These are phyloP conservation scores for Hirtodrosophila histrioides DNA, from an alignment of 2,888 invertebrate species.

Conservation along the genomic window DNA sequence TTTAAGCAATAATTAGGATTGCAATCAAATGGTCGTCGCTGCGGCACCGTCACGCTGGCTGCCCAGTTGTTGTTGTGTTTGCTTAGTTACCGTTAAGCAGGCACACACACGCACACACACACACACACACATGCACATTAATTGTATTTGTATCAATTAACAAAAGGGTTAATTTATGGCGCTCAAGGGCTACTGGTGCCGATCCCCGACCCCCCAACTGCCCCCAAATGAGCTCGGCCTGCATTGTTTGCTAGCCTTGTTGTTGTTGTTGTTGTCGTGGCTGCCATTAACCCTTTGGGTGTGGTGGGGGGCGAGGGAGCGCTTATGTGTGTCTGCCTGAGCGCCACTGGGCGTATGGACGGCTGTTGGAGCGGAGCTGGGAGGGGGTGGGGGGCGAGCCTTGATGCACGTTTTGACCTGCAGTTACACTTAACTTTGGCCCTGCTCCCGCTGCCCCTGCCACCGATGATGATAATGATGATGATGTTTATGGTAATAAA, in stretches of 20 bases:
- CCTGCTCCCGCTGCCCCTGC: constrained; percentile 11
- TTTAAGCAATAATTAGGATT: constrained; percentile 80
- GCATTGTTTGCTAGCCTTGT: constrained; percentile 62
- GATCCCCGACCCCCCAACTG: neutral
- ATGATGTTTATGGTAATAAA: constrained; percentile 43
- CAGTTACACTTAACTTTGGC: constrained; percentile 70
- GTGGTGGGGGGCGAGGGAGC: neutral
- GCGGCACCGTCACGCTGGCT: constrained; percentile 43
- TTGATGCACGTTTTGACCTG: constrained; percentile 67
- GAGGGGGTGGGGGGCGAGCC: neutral
- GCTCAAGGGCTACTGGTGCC: constrained; percentile 69
- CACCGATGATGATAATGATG: constrained; percentile 11
- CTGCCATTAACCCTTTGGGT: constrained; percentile 65
- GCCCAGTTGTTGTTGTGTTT: constrained; percentile 63
- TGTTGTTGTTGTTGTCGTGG: constrained; percentile 27
- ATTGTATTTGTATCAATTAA: constrained; percentile 84
- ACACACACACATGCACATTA: constrained; percentile 53
- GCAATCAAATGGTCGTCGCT: constrained; percentile 70
- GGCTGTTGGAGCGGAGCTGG: neutral
- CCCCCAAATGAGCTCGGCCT: constrained; percentile 27
- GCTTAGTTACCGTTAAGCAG: constrained; percentile 79
- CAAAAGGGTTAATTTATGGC: constrained; percentile 84
- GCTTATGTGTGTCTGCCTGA: constrained; percentile 13
- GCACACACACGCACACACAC: constrained; percentile 22
- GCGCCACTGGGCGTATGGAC: constrained; percentile 1